Base-by-base conservation (phyloP, 2,113 vertebrate genomes). In the Catagonus wagneri region DNA sequence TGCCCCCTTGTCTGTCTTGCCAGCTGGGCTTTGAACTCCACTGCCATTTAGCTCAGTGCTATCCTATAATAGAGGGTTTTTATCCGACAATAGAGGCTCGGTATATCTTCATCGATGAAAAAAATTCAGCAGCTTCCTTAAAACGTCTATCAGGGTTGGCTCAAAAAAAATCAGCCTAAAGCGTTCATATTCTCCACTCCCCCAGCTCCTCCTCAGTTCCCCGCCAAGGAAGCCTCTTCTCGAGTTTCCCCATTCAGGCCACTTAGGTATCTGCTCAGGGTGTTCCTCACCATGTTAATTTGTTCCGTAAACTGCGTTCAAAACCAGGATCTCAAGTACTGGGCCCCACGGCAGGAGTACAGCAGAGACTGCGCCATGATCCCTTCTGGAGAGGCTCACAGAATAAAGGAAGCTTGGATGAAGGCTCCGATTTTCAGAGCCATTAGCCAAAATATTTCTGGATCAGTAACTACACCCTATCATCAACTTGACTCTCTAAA, bases 401-500 rank as follows among this genome's bases (percentile, higher is more conserved):
- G 72, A 92, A 58, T 89, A 94, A 95, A 94, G 72, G 34, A 71
- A 83, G 61, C 25, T 93, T 84, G 66, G 66, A 94, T 36, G 63
- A 69, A 83, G 81, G 52, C 39, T 94, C 75, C 44, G 89, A 89
- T 89, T 85, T 93, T 78, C 85, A 90, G 63, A 90, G 86, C 61
- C 81, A 85, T 93, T 95, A 94, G 81, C 85, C 89, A 81, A 95
- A 95, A 96, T 93, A 96, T 66, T 96, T 96, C 93, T 95, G 93
- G 91, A 95, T 96, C 93, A 32, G 88, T 93, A 94, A 94, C 89
- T 76, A 79, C 32, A 95, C 89, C 78, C 97, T 94, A 93, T 97
- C 94, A 96, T 97, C 97, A 97, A 92, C 68, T 92, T 92, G 94
- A 89, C 89, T 95, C 27, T 97, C 86, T 91, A 93, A 95, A 97